Base-by-base conservation (phyloP, 2,888 invertebrate genomes). In the Mantis religiosa region DNA sequence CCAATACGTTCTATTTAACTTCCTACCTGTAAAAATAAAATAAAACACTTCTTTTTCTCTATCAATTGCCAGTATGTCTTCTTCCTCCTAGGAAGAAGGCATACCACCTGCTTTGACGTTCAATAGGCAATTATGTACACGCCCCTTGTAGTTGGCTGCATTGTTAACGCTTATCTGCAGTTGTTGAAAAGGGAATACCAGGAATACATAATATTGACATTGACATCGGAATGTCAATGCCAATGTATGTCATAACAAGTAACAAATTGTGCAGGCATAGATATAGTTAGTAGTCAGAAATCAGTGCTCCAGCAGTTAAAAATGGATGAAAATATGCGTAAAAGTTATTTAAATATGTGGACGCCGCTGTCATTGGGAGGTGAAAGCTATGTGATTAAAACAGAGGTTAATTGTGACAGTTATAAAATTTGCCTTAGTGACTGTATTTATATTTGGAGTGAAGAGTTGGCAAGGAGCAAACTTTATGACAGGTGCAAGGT, bases 391-490 rank as follows among this genome's bases (percentile, higher is more conserved):
- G n/a, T 89, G 20, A 86, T 86, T 84, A 89, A 90, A 54, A 87
- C 25, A 6, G 30, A 15, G 27, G 54, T 27, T 83, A 25, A 34
- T 9, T 90, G 91, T 47, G 87, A 90, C 28, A n/a, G 83, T 8
- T 91, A 91, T 89, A 91, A 87, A 83, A 91, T 92, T 89, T 90
- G 89, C 83, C 89, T 92, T 90, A 92, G 92, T 27, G 91, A 93
- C 91, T 91, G 92, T 54, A 90, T 91, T 90, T 89, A 91, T 87
- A 90, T 93, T 82, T 93, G 93, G 93, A 85, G 90, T 34, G 91
- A 91, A 90, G 90, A 91, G 47, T 89, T 92, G 86, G 88, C 91
- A 20, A 87, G 89, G 34, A 88, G 91, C 14, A 89, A 91, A 88
- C 86, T 92, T 41, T 86, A 91, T 15, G 85, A 91, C 15, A 91